phyloP scores from a whole-genome alignment of 30 jellyfish, hydroid and myxozoan species.

The Aurelia aurita complex sp. Pacific region DNA sequence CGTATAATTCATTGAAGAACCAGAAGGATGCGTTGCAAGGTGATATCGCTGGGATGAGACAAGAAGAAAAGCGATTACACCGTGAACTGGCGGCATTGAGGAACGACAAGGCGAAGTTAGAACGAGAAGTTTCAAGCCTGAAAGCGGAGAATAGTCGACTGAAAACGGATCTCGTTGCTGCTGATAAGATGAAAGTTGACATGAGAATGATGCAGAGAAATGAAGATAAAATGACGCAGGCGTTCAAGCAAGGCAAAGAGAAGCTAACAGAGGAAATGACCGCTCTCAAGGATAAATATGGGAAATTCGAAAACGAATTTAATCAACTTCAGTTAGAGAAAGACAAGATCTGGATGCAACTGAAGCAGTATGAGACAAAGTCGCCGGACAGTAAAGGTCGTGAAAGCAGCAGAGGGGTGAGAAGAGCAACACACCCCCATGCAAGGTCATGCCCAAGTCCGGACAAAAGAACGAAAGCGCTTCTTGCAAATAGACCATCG shows the following conservation, averaged over 20 bases:
- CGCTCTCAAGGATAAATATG: slow-evolving; percentile 72
- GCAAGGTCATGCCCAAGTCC: slow-evolving; percentile 65
- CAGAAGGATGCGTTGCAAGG: slow-evolving; percentile 96
- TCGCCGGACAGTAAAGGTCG: slow-evolving; percentile 20
- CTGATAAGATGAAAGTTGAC: slow-evolving; percentile 89
- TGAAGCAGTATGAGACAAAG: slow-evolving; percentile 74
- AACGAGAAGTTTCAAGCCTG: slow-evolving; percentile 91
- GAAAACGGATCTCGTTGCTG: slow-evolving; percentile 83
- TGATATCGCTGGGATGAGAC: slow-evolving; percentile 82
- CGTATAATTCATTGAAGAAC: slow-evolving; percentile 89
- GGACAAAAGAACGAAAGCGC: slow-evolving; percentile 48
- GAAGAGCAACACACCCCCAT: slow-evolving; percentile 70
- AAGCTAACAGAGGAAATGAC: slow-evolving; percentile 74
- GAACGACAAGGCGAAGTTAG: slow-evolving; percentile 87
- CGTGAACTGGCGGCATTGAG: slow-evolving; percentile 85
- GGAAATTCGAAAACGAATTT: slow-evolving; percentile 78
- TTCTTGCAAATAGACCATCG: slow-evolving; percentile 75
- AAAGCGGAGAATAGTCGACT: slow-evolving; percentile 87
- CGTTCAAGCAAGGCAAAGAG: slow-evolving; percentile 83
- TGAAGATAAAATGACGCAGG: slow-evolving; percentile 82
- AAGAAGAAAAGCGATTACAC: slow-evolving; percentile 89
- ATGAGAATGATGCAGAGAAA: slow-evolving; percentile 83
- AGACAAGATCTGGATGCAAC: slow-evolving; percentile 84
- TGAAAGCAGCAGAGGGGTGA: slow-evolving; percentile 30
- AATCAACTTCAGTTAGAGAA: slow-evolving; percentile 77